Conservation (phyloP, 1,140 invertebrate species). For the Zaprionus tsacasi region DNA sequence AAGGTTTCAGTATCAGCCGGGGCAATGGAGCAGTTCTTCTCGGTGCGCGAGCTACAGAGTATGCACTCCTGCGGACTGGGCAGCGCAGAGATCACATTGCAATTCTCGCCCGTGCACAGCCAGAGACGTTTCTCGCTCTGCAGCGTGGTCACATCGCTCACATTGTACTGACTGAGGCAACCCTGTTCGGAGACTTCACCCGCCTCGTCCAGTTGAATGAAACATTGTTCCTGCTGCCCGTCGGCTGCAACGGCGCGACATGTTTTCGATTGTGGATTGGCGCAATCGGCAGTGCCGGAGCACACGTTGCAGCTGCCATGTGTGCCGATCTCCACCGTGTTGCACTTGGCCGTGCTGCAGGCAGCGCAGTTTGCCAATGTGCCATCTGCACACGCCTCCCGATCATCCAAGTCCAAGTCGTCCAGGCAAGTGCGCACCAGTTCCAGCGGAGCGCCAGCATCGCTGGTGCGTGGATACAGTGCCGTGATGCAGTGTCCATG, state of each 20-base stretch:
- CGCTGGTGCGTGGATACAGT: slow-evolving; percentile 61
- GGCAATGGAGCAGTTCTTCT: slow-evolving; percentile 52
- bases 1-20: slow-evolving; percentile 21
- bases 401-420: slow-evolving; percentile 68
- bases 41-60: slow-evolving; percentile 70
- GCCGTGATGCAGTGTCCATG: slow-evolving; percentile 72
- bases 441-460: slow-evolving; percentile 54
- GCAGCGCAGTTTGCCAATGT: slow-evolving; percentile 52
- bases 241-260: slow-evolving; percentile 61
- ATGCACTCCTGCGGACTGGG: slow-evolving; percentile 47
- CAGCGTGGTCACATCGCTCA: slow-evolving; percentile 48
- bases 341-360: slow-evolving; percentile 54
- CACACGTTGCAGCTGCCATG: slow-evolving; percentile 69
- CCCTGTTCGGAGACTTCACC: slow-evolving; percentile 53
- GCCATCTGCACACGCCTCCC: slow-evolving; percentile 49
- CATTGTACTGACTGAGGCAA: slow-evolving; percentile 73
- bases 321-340: slow-evolving; percentile 55
- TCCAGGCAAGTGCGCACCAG: slow-evolving; percentile 68
- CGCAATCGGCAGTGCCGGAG: slow-evolving; percentile 59
- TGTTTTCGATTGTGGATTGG: slow-evolving; percentile 43
- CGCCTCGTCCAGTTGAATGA: slow-evolving; percentile 57
- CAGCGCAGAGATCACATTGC: slow-evolving; percentile 58
- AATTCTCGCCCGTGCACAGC: slow-evolving; percentile 70
- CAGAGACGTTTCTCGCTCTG: slow-evolving; percentile 60
- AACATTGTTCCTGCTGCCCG: slow-evolving; percentile 59